phyloP scores from a whole-genome alignment of 2,888 invertebrate species.

The Lithophane leautieri region DNA sequence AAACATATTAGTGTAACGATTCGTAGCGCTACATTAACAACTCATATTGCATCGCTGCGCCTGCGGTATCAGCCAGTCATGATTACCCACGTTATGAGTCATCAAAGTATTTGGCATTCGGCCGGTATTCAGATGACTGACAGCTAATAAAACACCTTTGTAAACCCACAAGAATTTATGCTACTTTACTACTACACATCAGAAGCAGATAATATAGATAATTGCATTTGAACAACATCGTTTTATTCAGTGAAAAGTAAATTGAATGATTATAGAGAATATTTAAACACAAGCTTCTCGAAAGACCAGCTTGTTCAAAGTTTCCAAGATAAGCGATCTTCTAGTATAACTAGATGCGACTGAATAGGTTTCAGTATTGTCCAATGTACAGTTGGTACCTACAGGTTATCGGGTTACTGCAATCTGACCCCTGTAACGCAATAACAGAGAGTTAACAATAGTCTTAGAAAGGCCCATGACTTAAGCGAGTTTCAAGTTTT shows the following conservation, averaged over 20 bases:
- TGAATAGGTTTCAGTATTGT: slow-evolving; percentile 28
- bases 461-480: not conserved
- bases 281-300: not conserved
- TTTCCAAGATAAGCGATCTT: slow-evolving; percentile 4
- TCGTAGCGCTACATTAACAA: slow-evolving; percentile 9
- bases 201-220: slow-evolving; percentile 28
- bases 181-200: slow-evolving; percentile 19
- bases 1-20: not conserved
- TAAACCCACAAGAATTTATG: slow-evolving; percentile 15
- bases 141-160: slow-evolving; percentile 49
- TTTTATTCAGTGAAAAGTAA: slow-evolving; percentile 2
- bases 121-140: slow-evolving; percentile 31
- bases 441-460: not conserved
- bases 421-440: slow-evolving; percentile 33
- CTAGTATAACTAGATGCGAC: not conserved
- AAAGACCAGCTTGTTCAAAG: not conserved
- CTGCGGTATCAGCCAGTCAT: slow-evolving; percentile 23
- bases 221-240: slow-evolving; percentile 13
- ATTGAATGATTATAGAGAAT: not conserved
- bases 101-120: slow-evolving; percentile 38
- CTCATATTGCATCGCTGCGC: slow-evolving; percentile 23
- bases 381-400: not conserved
- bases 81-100: slow-evolving; percentile 42
- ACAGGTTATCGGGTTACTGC: slow-evolving; percentile 28
- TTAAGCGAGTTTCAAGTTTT: not conserved